Percentiles rank a stretch among this genome's conserved stretches.
Evolutionary conservation across 2,888 invertebrate species (phyloP).

Genomic region (Gryllus longicercus): DNA sequence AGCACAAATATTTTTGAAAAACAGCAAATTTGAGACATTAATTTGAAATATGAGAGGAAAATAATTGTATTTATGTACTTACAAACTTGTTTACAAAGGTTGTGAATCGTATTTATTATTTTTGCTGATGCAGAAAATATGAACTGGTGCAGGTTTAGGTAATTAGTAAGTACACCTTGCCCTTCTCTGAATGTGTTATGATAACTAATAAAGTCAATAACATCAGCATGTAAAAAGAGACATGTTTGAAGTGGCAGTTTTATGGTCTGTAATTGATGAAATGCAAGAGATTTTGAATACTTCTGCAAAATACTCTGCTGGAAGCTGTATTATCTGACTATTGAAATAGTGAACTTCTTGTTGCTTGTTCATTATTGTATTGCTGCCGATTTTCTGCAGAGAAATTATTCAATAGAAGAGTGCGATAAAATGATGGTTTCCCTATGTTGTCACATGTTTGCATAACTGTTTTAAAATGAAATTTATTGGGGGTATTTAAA

Average conservation of each 20-base stretch:
- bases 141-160: conserved; percentile 26
- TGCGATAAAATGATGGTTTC: too few relatives aligned
- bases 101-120: background rate
- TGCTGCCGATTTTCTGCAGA: too few relatives aligned
- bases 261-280: too few relatives aligned
- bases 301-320: too few relatives aligned
- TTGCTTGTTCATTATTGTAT: too few relatives aligned
- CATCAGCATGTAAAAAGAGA: background rate
- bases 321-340: too few relatives aligned
- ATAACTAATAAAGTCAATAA: background rate
- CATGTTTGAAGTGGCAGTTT: background rate
- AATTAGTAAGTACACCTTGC: conserved; percentile 32
- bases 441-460: too few relatives aligned
- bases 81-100: too few relatives aligned
- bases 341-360: too few relatives aligned
- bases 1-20: background rate
- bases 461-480: background rate
- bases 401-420: too few relatives aligned
- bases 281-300: too few relatives aligned
- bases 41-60: background rate
- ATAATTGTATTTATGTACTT: too few relatives aligned
- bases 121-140: background rate
- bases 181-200: conserved; percentile 26
- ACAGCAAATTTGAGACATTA: background rate
- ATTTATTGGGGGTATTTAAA: background rate